Evolutionary conservation across 2,888 invertebrate genomes (phyloP).

Genomic region (Achlya flavicornis): DNA sequence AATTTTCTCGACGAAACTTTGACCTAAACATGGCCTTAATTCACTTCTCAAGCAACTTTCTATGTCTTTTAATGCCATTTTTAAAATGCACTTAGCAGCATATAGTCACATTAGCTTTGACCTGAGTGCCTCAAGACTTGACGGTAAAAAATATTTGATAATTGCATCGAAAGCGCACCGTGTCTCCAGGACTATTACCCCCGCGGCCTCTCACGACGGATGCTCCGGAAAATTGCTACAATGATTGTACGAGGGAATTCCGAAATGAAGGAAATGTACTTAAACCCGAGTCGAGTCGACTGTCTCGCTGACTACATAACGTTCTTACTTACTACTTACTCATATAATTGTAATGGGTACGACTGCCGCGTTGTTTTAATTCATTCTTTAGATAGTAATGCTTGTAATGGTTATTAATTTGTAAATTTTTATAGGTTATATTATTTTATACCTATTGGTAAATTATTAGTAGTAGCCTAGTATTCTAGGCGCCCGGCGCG

Average conservation of each 20-base stretch:
- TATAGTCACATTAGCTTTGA: no score
- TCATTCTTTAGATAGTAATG: neutral
- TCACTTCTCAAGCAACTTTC: no score
- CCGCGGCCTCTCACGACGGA: slow-evolving; percentile 75
- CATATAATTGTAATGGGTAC: slow-evolving; percentile 24
- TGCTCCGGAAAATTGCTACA: slow-evolving; percentile 82
- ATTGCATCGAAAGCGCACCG: neutral
- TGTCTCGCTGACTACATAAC: slow-evolving; percentile 15
- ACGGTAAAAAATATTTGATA: neutral
- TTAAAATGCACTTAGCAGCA: no score
- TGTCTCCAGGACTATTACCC: slow-evolving; percentile 46
- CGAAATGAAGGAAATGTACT: slow-evolving; percentile 81
- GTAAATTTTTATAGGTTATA: neutral
- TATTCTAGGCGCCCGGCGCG: no score
- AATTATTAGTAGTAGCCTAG: no score
- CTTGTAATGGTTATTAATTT: neutral
- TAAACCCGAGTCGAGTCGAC: slow-evolving; percentile 42
- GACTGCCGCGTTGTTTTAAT: neutral
- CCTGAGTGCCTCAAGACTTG: no score
- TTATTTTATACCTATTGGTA: neutral
- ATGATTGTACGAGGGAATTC: slow-evolving; percentile 80
- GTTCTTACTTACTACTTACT: slow-evolving; percentile 20
- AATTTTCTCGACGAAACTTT: no score
- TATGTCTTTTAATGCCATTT: no score
- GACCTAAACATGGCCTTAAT: no score